These are phyloP conservation scores for Conomelus anceps DNA, from an alignment of 2,888 invertebrate genomes.

Conservation along the genomic window DNA sequence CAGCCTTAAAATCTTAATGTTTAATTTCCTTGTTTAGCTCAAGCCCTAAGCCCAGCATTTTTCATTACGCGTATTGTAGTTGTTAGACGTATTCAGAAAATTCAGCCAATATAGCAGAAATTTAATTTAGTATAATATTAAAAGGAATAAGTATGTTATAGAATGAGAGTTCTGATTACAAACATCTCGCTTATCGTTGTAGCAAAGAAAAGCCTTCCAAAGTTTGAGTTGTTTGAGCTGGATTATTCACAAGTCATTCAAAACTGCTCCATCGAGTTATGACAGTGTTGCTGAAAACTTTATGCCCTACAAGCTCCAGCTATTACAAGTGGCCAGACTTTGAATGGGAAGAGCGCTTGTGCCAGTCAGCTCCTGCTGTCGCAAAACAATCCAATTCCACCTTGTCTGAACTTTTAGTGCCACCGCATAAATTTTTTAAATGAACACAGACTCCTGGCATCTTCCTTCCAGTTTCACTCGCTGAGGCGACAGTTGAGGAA, in stretches of 20 bases:
- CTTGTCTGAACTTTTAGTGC: slow-evolving; percentile 4
- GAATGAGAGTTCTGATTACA: neutral
- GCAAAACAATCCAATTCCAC: slow-evolving; percentile 9
- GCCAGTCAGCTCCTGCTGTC: neutral
- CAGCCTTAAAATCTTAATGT: too few relatives aligned
- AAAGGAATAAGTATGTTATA: neutral
- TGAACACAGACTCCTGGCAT: neutral
- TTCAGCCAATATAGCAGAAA: too few relatives aligned
- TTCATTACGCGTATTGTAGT: too few relatives aligned
- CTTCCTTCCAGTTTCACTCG: neutral
- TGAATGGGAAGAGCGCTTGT: neutral
- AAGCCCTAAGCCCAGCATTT: too few relatives aligned
- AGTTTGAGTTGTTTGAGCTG: neutral
- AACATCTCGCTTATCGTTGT: neutral
- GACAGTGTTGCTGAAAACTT: slow-evolving; percentile 11
- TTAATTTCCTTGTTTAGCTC: too few relatives aligned
- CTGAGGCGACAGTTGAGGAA: neutral
- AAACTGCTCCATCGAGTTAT: slow-evolving; percentile 3
- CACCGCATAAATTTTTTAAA: neutral
- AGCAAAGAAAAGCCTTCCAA: neutral
- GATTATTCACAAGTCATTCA: neutral
- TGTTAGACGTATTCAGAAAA: too few relatives aligned
- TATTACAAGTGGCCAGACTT: neutral
- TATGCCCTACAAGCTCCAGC: neutral
- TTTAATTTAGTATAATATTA: too few relatives aligned